phyloP scores from a whole-genome alignment of 2,888 invertebrate species.

The Caenorhabditis sulstoni region DNA sequence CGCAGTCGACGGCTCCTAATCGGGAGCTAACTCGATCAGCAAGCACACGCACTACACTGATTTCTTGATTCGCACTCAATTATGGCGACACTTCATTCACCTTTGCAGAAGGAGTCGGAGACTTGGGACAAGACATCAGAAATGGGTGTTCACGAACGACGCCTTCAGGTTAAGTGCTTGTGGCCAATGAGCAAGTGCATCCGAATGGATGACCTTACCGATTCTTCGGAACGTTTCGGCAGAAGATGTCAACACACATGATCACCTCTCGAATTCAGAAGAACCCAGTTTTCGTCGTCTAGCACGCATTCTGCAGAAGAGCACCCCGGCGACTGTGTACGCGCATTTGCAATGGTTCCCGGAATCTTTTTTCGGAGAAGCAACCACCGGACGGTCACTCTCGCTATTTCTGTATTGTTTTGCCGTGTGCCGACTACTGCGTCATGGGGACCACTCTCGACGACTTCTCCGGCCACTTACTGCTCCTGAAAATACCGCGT shows the following conservation, averaged over 20 bases:
- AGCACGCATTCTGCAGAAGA: no score
- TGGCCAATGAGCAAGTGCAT: no score
- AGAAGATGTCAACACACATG: no score
- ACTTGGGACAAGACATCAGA: slow-evolving; percentile 20
- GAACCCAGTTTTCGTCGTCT: no score
- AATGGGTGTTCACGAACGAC: no score
- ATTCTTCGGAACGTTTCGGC: no score
- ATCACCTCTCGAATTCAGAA: no score
- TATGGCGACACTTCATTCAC: background rate
- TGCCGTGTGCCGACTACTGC: background rate
- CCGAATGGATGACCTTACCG: no score
- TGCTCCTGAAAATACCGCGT: slow-evolving; percentile 40
- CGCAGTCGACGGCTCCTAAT: background rate
- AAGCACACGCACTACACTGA: slow-evolving; percentile 27
- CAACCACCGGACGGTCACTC: background rate
- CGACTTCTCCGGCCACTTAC: slow-evolving; percentile 7
- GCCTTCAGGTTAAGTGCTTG: no score
- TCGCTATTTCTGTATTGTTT: slow-evolving; percentile 42
- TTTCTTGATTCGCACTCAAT: slow-evolving; percentile 34
- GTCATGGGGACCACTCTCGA: slow-evolving; percentile 18
- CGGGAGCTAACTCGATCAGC: slow-evolving; percentile 15
- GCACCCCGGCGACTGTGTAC: no score
- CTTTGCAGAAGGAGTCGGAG: background rate
- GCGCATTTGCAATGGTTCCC: no score
- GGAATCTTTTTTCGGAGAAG: no score